Evolutionary conservation across 2,888 invertebrate species (phyloP).

Genomic region (Melanophora roralis): DNA sequence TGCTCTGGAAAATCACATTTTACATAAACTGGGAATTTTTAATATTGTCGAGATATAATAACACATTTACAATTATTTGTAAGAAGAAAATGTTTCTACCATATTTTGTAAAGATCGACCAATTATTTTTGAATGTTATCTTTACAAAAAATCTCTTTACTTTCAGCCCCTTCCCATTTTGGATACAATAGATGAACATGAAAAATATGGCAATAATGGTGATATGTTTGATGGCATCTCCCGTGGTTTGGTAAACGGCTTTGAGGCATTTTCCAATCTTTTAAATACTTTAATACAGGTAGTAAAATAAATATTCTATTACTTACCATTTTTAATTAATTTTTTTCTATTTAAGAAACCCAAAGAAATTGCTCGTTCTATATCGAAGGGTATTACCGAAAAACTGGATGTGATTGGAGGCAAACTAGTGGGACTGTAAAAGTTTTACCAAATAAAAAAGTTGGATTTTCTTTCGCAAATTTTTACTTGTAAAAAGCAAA

Average conservation of each 20-base stretch:
- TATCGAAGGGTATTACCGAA: slow-evolving; percentile 74
- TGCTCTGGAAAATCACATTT: too few relatives aligned
- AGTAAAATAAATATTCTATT: slow-evolving; percentile 71
- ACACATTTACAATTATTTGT: too few relatives aligned
- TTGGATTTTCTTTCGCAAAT: neutral
- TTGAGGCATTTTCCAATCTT: slow-evolving; percentile 83
- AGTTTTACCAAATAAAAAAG: slow-evolving; percentile 13
- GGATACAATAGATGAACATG: slow-evolving; percentile 85
- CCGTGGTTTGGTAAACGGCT: slow-evolving; percentile 82
- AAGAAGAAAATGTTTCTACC: too few relatives aligned
- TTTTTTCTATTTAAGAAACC: slow-evolving; percentile 70
- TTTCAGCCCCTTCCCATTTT: slow-evolving; percentile 83
- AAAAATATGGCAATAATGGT: slow-evolving; percentile 87
- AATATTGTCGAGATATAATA: too few relatives aligned
- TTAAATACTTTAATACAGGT: slow-evolving; percentile 82
- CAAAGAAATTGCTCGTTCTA: slow-evolving; percentile 71
- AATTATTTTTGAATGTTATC: neutral
- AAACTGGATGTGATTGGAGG: slow-evolving; percentile 74
- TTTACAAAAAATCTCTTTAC: neutral
- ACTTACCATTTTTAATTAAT: neutral
- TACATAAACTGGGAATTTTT: too few relatives aligned
- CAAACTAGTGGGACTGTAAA: slow-evolving; percentile 74
- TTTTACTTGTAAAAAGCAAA: neutral
- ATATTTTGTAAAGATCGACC: too few relatives aligned
- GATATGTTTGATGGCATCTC: slow-evolving; percentile 83